Percentiles rank a stretch among this genome's conserved stretches.
Evolutionary conservation across 2,797 vertebrate species (phyloP).

Genomic region (Acropternis orthonyx): DNA sequence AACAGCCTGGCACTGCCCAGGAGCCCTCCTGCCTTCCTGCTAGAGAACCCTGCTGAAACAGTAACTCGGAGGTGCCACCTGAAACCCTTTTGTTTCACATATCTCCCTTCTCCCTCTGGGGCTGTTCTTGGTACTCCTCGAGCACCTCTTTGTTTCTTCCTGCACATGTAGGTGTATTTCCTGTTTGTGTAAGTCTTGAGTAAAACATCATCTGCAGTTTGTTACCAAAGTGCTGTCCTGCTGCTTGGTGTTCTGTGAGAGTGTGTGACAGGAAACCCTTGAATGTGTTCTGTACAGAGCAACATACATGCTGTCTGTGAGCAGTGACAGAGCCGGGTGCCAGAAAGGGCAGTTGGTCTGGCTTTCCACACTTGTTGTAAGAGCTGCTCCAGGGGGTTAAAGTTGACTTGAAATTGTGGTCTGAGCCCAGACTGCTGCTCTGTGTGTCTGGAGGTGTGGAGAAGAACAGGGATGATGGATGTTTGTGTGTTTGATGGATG

Average conservation of each 20-base stretch:
- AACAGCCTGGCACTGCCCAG: background rate
- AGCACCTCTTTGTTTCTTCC: background rate
- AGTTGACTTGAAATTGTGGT: background rate
- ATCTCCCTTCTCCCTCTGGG: background rate
- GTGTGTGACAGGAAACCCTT: background rate
- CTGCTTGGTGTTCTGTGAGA: background rate
- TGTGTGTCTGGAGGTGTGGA: background rate
- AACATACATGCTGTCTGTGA: rapidly evolving
- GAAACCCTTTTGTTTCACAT: background rate
- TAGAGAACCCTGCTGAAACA: background rate
- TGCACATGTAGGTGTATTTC: background rate
- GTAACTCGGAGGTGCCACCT: background rate
- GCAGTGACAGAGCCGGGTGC: background rate
- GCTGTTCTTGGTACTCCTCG: background rate
- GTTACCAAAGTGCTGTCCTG: background rate
- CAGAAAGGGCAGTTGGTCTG: background rate
- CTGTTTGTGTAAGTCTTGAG: background rate
- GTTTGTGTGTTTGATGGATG: background rate
- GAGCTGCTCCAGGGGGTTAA: background rate
- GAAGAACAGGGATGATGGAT: background rate
- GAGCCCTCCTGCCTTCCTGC: background rate
- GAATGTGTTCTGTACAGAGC: background rate
- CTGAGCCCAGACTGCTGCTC: background rate
- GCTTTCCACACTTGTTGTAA: background rate
- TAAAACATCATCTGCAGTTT: background rate